These are phyloP conservation scores for Andrena minutula DNA, from an alignment of 2,888 invertebrate genomes.

Conservation along the genomic window DNA sequence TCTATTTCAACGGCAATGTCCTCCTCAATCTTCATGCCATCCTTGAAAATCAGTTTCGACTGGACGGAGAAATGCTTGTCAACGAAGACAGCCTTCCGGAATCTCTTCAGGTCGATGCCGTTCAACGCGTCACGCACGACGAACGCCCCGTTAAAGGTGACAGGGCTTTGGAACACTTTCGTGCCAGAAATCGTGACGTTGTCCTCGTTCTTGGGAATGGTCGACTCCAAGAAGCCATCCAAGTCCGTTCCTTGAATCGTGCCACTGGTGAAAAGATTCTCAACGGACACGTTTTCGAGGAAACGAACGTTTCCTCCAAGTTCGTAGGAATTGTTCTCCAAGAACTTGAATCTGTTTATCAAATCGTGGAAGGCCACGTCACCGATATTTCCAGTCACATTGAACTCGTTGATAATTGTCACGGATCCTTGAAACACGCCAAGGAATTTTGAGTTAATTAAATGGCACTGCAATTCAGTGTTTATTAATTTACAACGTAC, in stretches of 20 bases:
- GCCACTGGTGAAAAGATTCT: slow-evolving; percentile 63
- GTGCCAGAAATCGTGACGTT: slow-evolving; percentile 67
- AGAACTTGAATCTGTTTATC: slow-evolving; percentile 57
- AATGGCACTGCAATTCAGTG: not conserved
- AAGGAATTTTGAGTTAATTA: not conserved
- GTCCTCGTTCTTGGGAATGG: slow-evolving; percentile 63
- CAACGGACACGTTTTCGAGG: slow-evolving; percentile 47
- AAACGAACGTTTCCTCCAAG: slow-evolving; percentile 66
- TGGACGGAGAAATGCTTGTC: slow-evolving; percentile 64
- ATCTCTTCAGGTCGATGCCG: slow-evolving; percentile 70
- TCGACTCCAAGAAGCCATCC: slow-evolving; percentile 63
- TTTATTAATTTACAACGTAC: slow-evolving; percentile 50
- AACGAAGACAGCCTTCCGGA: slow-evolving; percentile 73
- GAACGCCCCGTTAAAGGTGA: slow-evolving; percentile 67
- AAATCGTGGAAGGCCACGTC: slow-evolving; percentile 56
- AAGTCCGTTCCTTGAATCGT: slow-evolving; percentile 63
- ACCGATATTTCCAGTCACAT: slow-evolving; percentile 69
- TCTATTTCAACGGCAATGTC: slow-evolving; percentile 65
- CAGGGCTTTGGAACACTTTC: slow-evolving; percentile 68
- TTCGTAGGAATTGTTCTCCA: slow-evolving; percentile 58
- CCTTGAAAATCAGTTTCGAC: slow-evolving; percentile 68
- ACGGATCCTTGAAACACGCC: slow-evolving; percentile 62
- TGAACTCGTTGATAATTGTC: slow-evolving; percentile 66
- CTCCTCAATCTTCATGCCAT: slow-evolving; percentile 63
- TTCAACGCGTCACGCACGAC: slow-evolving; percentile 70